phyloP scores from a whole-genome alignment of 2,113 vertebrate species.

The Vimba vimba region DNA sequence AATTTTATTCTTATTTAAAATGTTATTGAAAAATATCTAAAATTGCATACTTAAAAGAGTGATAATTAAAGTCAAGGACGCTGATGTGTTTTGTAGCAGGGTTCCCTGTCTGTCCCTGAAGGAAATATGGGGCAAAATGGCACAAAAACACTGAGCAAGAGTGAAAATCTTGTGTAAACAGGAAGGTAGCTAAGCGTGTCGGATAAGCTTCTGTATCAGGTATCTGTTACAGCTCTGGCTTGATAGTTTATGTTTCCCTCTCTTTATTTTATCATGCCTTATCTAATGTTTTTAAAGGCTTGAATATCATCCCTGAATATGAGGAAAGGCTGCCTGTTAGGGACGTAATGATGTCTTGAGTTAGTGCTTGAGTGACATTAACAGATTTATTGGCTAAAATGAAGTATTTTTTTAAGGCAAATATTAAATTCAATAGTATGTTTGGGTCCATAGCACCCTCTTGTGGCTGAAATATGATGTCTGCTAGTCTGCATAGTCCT shows the following conservation, averaged over 20 bases:
- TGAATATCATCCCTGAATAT: slow-evolving; percentile 18
- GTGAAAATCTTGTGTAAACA: slow-evolving; percentile 25
- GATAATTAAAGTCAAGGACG: not conserved
- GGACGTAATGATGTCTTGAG: not conserved
- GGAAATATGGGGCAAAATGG: slow-evolving; percentile 18
- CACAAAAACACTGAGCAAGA: not conserved
- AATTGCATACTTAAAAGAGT: not conserved
- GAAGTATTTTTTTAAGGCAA: not conserved
- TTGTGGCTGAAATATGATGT: slow-evolving; percentile 39
- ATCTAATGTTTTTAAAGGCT: not conserved
- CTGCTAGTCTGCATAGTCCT: not conserved
- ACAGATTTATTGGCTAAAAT: slow-evolving; percentile 1
- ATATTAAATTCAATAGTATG: not conserved
- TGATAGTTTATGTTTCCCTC: not conserved
- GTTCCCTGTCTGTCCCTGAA: not conserved
- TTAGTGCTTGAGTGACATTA: slow-evolving; percentile 10
- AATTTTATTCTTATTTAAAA: not conserved
- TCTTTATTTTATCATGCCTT: slow-evolving; percentile 12
- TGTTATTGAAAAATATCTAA: not conserved
- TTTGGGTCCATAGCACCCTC: slow-evolving; percentile 38
- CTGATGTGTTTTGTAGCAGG: slow-evolving; percentile 6
- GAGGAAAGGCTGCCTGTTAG: not conserved
- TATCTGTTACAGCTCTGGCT: slow-evolving; percentile 7
- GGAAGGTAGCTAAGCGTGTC: slow-evolving; percentile 6
- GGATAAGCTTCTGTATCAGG: slow-evolving; percentile 15